Conservation (phyloP, 1,140 invertebrate genomes). For the Drosophila sulfurigaster region DNA sequence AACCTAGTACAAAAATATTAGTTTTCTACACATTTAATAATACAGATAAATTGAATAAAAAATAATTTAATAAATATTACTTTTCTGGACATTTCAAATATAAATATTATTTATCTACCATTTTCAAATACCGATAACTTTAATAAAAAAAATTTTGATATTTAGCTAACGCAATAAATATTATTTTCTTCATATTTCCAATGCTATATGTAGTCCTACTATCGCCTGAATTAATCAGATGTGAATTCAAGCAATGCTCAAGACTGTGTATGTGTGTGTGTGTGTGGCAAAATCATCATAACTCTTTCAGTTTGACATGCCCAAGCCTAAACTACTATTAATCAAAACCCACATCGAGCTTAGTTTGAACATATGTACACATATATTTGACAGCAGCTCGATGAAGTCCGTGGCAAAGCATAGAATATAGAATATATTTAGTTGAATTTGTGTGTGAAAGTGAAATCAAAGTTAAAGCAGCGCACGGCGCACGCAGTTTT, state of each 20-base stretch:
- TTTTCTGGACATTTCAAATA: too few species aligned
- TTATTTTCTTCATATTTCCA: too few species aligned
- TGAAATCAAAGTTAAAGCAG: conserved; percentile 3
- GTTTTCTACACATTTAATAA: too few species aligned
- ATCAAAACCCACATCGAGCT: conserved; percentile 25
- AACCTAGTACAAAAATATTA: too few species aligned
- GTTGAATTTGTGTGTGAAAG: neutral
- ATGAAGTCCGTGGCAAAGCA: neutral
- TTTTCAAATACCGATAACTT: too few species aligned
- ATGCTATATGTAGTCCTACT: too few species aligned
- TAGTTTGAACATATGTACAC: neutral
- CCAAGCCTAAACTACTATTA: conserved; percentile 13
- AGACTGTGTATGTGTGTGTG: neutral
- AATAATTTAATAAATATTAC: too few species aligned
- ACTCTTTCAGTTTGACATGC: conserved; percentile 27
- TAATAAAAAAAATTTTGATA: too few species aligned
- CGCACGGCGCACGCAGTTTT: conserved; percentile 7
- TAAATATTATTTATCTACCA: too few species aligned
- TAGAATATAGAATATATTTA: neutral
- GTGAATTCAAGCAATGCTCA: neutral
- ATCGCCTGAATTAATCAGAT: neutral
- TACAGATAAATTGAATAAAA: too few species aligned
- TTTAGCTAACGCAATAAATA: too few species aligned
- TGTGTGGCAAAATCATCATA: conserved; percentile 6
- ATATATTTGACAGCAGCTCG: neutral